Evolutionary conservation across 1,140 invertebrate genomes (phyloP), one percentile per base, ranked within the genome.

Genomic region (Lysiphlebus fabarum): DNA sequence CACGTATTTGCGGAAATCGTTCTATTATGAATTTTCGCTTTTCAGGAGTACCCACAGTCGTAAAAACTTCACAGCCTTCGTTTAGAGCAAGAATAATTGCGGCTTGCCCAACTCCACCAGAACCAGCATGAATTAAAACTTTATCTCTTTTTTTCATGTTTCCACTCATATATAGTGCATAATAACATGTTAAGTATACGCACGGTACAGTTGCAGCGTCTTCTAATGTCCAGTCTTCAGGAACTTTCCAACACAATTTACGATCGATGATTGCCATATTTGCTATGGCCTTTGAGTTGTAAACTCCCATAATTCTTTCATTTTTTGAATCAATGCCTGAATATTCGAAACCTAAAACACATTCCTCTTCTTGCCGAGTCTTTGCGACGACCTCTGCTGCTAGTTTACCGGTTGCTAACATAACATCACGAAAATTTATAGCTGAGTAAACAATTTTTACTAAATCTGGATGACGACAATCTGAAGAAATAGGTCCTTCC

Each of bases 141-240:
- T 73, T 82, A 43, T 90, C 85, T 1, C 85, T 85, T 62, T 80
- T 81, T 55, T 80, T 80, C 62, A 90, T 81, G 42, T 80, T 74
- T 26, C 84, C 81, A 57, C 65, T 73, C 0, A 71, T 37, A 42
- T 85, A 80, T 56, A 98, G 81, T 7, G 92, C 89, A 72, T 92
- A 93, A 64, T 91, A 90, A 2, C 86, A 91, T 0, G 92, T 96
- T 47, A 83, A 83, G 70, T 95, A 96, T 6, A 90, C 90, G 1
- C 89, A 87, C 4, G 94, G 94, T 0, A 97, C 83, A 0, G 93
- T 93, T 0, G 91, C 90, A 1, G 93, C 95, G 44, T 97, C 90
- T 69, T 91, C 86, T 17, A 97, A 76, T 1, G 82, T 84, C 93
- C 93, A 96, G 6, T 84, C 67, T 1, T 91, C 83, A 5, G 95